A percentile compares a stretch with the other conserved stretches of the same genome.
phyloP scores from a whole-genome alignment of 2,888 invertebrate genomes.

The Noctua comes region DNA sequence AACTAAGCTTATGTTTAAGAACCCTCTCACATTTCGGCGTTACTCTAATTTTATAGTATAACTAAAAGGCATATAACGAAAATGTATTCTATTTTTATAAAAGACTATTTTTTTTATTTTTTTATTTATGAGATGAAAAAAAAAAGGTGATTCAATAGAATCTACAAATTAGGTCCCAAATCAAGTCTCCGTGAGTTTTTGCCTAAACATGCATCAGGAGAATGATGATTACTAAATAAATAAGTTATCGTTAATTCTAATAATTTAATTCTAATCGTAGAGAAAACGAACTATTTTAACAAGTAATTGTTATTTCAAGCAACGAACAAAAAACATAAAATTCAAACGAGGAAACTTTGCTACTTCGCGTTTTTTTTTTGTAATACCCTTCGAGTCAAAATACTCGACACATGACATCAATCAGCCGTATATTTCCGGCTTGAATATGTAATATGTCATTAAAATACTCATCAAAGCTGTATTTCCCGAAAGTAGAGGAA shows the following conservation, averaged over 20 bases:
- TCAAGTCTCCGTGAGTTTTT: too few species aligned
- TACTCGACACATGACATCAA: neutral
- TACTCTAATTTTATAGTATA: neutral
- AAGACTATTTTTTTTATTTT: too few species aligned
- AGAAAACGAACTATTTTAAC: too few species aligned
- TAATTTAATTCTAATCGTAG: too few species aligned
- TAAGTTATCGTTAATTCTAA: too few species aligned
- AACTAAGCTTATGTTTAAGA: conserved; percentile 1
- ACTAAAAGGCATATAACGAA: neutral
- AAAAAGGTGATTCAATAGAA: too few species aligned
- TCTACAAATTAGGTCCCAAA: too few species aligned
- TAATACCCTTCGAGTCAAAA: neutral
- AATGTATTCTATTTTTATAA: too few species aligned
- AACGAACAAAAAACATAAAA: neutral
- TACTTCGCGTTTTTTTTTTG: neutral
- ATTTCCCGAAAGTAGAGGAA: neutral
- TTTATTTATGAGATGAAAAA: too few species aligned
- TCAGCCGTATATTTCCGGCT: neutral
- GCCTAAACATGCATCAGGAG: too few species aligned
- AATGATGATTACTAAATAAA: too few species aligned
- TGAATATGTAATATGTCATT: conserved; percentile 9
- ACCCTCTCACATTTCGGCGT: neutral
- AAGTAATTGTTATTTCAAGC: too few species aligned
- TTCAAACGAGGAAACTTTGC: neutral
- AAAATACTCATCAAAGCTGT: neutral